phyloP scores from a whole-genome alignment of 2,888 invertebrate species.

The Euclidia mi region DNA sequence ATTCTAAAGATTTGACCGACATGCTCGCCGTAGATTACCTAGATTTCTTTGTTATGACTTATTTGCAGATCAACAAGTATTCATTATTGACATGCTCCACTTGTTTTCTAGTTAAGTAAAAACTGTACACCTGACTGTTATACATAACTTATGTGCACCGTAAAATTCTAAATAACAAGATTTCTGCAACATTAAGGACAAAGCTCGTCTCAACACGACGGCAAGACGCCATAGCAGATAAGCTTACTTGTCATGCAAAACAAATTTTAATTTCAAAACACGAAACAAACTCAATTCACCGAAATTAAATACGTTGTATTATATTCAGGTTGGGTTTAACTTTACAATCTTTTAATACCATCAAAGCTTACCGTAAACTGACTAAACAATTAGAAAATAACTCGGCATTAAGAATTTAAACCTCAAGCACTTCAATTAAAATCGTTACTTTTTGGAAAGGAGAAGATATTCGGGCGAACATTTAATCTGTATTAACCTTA shows the following conservation, averaged over 20 bases:
- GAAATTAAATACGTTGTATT: constrained; percentile 11
- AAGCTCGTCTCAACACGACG: background rate
- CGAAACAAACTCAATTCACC: constrained; percentile 18
- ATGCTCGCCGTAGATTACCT: background rate
- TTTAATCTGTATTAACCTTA: constrained; percentile 65
- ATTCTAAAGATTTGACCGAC: too few relatives aligned
- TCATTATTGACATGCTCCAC: too few relatives aligned
- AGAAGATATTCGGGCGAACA: constrained; percentile 25
- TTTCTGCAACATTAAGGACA: too few relatives aligned
- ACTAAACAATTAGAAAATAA: constrained; percentile 52
- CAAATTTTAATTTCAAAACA: constrained; percentile 35
- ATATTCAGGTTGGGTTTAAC: constrained; percentile 24
- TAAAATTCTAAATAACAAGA: too few relatives aligned
- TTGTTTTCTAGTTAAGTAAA: too few relatives aligned
- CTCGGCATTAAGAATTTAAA: constrained; percentile 33
- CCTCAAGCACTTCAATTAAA: constrained; percentile 35
- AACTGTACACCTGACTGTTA: too few relatives aligned
- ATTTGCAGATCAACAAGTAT: too few relatives aligned
- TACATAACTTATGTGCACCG: too few relatives aligned
- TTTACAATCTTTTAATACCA: constrained; percentile 43
- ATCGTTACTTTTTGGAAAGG: constrained; percentile 33
- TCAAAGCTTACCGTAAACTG: constrained; percentile 33
- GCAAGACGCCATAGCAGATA: constrained; percentile 13
- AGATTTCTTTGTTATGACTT: too few relatives aligned
- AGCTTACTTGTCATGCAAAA: constrained; percentile 21